Evolutionary conservation across 2,113 vertebrate genomes (phyloP).

Genomic region (Prochilodus magdalenae): DNA sequence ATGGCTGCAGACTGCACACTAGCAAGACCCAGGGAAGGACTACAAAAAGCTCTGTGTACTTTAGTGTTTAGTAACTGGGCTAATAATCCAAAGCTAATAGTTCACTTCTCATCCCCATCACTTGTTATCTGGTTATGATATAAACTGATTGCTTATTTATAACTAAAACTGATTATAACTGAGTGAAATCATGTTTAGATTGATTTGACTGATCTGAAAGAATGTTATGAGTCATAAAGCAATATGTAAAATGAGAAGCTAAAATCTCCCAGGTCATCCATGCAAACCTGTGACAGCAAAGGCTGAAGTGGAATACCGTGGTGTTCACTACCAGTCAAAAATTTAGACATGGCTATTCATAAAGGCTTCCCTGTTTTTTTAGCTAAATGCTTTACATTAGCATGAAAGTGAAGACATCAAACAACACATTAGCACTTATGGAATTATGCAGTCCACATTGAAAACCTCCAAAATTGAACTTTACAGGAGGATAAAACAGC

Average conservation of each 20-base stretch:
- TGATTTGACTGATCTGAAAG: conserved; percentile 17
- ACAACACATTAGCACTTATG: no score
- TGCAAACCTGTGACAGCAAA: conserved; percentile 49
- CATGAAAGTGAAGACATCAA: no score
- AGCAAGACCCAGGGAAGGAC: neutral
- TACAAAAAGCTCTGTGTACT: no score
- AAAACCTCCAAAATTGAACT: no score
- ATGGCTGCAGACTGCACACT: conserved; percentile 32
- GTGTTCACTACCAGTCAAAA: no score
- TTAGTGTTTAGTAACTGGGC: neutral
- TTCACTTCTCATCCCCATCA: conserved; percentile 1
- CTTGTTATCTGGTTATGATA: neutral
- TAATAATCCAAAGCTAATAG: neutral
- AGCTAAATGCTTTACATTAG: no score
- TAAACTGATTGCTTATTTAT: neutral
- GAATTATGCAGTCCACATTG: no score
- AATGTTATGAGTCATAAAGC: conserved; percentile 17
- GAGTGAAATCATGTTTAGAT: neutral
- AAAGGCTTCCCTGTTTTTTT: no score
- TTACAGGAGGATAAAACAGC: no score
- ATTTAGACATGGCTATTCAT: no score
- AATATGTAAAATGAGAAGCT: neutral
- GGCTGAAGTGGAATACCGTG: neutral
- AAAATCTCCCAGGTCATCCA: neutral
- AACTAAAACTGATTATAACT: conserved; percentile 2